Evolutionary conservation across 2,888 invertebrate genomes (phyloP), one percentile per base, ranked within the genome.

Genomic region (Anticlea derivata): DNA sequence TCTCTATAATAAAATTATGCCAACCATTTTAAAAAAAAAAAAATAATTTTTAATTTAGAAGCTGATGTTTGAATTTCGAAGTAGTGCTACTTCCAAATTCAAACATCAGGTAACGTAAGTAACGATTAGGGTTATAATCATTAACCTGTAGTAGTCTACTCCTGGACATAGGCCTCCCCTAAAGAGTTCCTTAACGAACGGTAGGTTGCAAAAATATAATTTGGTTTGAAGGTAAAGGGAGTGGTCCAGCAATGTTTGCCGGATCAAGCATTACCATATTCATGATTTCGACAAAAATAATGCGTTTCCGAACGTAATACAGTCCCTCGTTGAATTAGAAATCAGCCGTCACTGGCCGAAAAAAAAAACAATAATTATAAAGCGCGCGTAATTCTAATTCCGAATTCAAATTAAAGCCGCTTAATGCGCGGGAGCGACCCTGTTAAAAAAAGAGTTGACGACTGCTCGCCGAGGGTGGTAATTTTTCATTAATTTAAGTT

Each of bases 401-500:
- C 86, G 88, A 90, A 90, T 90, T 90, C 90, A 90, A 90, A 90
- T 90, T 87, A 90, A 90, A 90, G 89, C 90, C 89, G 90, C 89
- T 90, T 90, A 90, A 90, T 90, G 89, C 89, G 87, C 89, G 88
- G 86, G 84, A 87, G 88, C 88, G 89, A 86, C 85, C 87, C 87
- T 73, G 82, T 83, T 78, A 81, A 89, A 88, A 88, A 90, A 90
- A 90, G 89, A 90, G 89, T 89, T 89, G 89, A 88, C 88, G 90
- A 90, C 83, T 82, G 83, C 86, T 80, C 88, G 80, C 82, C 73
- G 86, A 88, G 90, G 90, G 90, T 90, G 90, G 90, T 90, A 90
- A 90, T 90, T 90, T 90, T 90, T 90, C 90, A 90, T 90, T 90
- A 90, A 90, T 90, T 90, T 90, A 90, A 90, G 90, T 90, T 90